Base-by-base conservation (phyloP, 2,888 invertebrate genomes). In the Oscheius sp. region DNA sequence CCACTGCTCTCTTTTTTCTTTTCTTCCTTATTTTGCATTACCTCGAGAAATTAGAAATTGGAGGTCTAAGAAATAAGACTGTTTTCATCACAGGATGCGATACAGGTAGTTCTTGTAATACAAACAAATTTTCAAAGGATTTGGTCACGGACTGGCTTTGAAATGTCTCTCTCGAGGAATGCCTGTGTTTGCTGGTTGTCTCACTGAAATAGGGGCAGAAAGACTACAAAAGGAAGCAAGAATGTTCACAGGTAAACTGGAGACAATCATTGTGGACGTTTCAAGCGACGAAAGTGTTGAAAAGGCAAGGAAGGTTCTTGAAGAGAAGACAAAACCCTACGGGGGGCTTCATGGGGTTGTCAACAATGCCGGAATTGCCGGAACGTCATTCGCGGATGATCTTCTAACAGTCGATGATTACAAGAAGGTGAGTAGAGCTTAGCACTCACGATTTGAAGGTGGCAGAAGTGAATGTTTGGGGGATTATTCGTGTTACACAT, bases 341-440 rank as follows among this genome's bases (percentile, higher is more conserved):
- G 50, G 67, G 47, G 65, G 84, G 14, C 74, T 85, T 12, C 76
- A 83, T 61, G 83, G 75, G 9, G 59, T 85, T 12, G 83, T 85
- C 24, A 85, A 85, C 71, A 85, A 85, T 51, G 85, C 85, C 4
- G 85, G 85, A 56, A 78, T 82, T 28, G 77, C 75, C 4, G 80
- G 82, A 17, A 72, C 77, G 12, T 69, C 80, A 6, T 82, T 85
- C 17, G 79, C 78, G 0, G 78, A 82, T 30, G 87, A 87, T 69
- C 87, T 86, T 82, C 74, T 86, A 6, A 69, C 78, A 0, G 64
- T 82, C 2, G 80, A 83, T 1, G 86, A 87, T 61, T 87, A 86
- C 74, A 65, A 70, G 20, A 70, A 75, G 57, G 81, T 81, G 14
- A 20, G 5, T 9, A 9, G 14, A 22, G 14, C 6, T 51, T 14